phyloP scores from a whole-genome alignment of 2,797 vertebrate species.

The Cetoscarus ocellatus region DNA sequence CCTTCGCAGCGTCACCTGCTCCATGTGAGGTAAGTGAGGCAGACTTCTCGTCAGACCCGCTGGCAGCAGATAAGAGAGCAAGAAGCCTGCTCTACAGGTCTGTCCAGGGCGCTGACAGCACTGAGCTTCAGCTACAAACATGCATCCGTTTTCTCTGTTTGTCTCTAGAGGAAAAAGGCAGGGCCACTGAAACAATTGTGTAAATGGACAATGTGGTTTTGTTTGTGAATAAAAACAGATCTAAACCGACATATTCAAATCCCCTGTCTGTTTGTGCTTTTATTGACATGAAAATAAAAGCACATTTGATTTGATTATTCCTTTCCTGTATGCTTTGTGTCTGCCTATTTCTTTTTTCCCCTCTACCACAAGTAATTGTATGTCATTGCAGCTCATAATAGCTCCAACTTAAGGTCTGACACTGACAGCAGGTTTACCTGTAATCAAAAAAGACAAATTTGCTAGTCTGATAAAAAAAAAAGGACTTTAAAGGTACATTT shows the following conservation, averaged over 20 bases:
- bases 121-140: constrained; percentile 44
- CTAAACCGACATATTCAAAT: constrained; percentile 39
- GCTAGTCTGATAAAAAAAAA: neutral
- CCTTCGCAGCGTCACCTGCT: constrained; percentile 58
- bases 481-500: constrained; percentile 7
- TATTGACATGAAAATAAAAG: neutral
- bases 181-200: constrained; percentile 20
- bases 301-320: constrained; percentile 12
- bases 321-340: neutral
- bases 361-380: constrained; percentile 17
- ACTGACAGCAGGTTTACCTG: constrained; percentile 18
- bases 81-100: constrained; percentile 71
- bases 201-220: constrained; percentile 5
- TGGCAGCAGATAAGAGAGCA: constrained; percentile 60
- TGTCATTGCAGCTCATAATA: constrained; percentile 10
- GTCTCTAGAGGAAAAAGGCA: constrained; percentile 17
- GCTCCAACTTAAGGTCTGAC: constrained; percentile 19
- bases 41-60: constrained; percentile 75
- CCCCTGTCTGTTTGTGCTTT: neutral
- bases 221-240: neutral
- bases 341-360: neutral
- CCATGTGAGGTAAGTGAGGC: constrained; percentile 61
- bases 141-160: constrained; percentile 55
- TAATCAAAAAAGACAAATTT: neutral
- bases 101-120: constrained; percentile 48